Evolutionary conservation across 2,888 invertebrate species (phyloP).

Genomic region (Drosophila meridionalis): DNA sequence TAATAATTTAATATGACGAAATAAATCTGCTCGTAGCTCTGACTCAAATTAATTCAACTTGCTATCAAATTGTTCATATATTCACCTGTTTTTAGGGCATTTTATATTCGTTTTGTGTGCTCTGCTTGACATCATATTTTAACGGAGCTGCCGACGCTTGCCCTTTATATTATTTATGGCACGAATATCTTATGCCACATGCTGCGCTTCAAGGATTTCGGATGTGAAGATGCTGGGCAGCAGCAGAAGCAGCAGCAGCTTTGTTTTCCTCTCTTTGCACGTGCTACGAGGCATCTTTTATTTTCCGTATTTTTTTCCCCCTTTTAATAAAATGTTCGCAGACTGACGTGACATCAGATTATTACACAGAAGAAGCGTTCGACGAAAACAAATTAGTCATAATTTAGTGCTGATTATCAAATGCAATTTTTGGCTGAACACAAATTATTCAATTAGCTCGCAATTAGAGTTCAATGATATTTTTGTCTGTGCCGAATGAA

Average conservation of each 20-base stretch:
- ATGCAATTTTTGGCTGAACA: slow-evolving; percentile 5
- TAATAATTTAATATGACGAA: too few species aligned
- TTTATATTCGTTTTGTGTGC: slow-evolving; percentile 8
- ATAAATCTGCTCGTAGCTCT: background rate
- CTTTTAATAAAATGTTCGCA: slow-evolving; percentile 44
- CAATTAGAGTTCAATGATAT: slow-evolving; percentile 37
- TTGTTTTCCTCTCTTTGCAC: slow-evolving; percentile 28
- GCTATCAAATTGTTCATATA: background rate
- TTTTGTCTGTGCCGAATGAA: slow-evolving; percentile 5
- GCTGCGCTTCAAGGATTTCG: slow-evolving; percentile 36
- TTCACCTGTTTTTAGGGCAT: slow-evolving; percentile 22
- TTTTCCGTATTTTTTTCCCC: background rate
- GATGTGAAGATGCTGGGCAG: slow-evolving; percentile 20
- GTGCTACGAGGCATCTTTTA: slow-evolving; percentile 21
- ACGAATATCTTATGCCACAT: slow-evolving; percentile 48
- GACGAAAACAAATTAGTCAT: background rate
- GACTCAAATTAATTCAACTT: background rate
- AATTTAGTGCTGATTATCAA: slow-evolving; percentile 15
- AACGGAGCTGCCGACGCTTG: slow-evolving; percentile 17
- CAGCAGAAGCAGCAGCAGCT: background rate
- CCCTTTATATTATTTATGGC: slow-evolving; percentile 54
- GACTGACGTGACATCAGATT: slow-evolving; percentile 37
- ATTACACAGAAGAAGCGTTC: background rate
- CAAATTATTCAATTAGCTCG: slow-evolving; percentile 46
- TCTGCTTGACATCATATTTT: slow-evolving; percentile 1